Evolutionary conservation across 2,888 invertebrate genomes (phyloP), one percentile per base, ranked within the genome.

Genomic region (Pegoplata infirma): DNA sequence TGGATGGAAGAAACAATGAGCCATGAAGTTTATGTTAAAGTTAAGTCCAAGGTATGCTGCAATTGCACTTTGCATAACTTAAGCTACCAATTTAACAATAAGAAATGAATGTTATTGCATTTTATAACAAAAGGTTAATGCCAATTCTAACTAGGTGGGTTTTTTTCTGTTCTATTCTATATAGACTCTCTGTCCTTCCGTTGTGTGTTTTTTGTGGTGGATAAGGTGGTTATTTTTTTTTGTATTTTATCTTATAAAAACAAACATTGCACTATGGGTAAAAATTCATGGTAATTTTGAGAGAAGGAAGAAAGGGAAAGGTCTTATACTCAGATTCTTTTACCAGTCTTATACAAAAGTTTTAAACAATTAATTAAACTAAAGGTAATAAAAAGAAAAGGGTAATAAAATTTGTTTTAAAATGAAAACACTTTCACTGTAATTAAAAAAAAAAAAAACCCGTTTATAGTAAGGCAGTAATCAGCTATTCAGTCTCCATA

Each of bases 51-150:
- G 56, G 47, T 63, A 75, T 68, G 25, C 28, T 23, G 63, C 78
- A 64, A 78, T 69, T 79, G 79, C 67, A 75, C 71, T 79, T 79
- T 79, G 79, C 79, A 79, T 79, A 79, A 79, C 71, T 75, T 79
- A 67, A 67, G 69, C 67, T 63, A 75, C 59, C 79, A 79, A 75
- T 75, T 79, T 67, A 75, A 75, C 71, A 79, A 79, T 79, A 75
- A 63, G 36, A 68, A 68, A 78, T 74, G 21, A 78, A 69, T 74
- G 73, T 72, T 75, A 72, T 64, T 71, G 63, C 67, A 58, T 67
- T 67, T 69, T 74, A 25, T 56, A 61, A 67, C 73, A 73, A 63
- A 61, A 56, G 68, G 23, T 61, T 75, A 56, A 75, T 61, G 46
- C 36, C 36, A 55, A 32, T 76, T 69, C 75, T 56, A 75, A 49